phyloP scores from a whole-genome alignment of 2,888 invertebrate genomes.

The Netelia virgata region DNA sequence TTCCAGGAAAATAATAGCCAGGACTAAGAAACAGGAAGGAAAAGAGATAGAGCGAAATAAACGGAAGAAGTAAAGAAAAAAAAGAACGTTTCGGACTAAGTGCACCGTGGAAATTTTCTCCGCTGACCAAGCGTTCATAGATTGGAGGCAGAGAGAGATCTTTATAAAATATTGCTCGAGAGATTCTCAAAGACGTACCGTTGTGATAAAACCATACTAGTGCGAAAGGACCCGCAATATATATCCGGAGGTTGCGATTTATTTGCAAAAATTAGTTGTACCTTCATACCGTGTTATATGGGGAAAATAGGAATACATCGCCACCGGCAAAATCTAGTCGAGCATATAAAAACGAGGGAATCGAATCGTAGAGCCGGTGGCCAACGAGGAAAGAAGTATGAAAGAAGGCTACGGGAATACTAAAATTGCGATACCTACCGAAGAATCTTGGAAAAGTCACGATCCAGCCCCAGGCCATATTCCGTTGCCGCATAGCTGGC shows the following conservation, averaged over 20 bases:
- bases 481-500: slow-evolving; percentile 16
- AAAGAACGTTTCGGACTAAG: slow-evolving; percentile 23
- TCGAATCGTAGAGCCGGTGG: slow-evolving; percentile 38
- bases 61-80: neutral
- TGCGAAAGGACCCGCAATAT: too few species aligned
- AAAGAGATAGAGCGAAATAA: neutral
- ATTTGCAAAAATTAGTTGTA: too few species aligned
- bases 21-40: neutral
- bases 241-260: too few species aligned
- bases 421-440: slow-evolving; percentile 11
- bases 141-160: neutral
- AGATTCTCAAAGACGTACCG: slow-evolving; percentile 56
- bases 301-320: too few species aligned
- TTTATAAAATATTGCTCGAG: slow-evolving; percentile 59
- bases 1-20: neutral
- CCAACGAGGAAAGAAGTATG: slow-evolving; percentile 5
- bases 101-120: slow-evolving; percentile 40
- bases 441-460: slow-evolving; percentile 37
- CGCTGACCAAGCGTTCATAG: slow-evolving; percentile 27
- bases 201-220: too few species aligned
- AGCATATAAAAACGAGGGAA: slow-evolving; percentile 60
- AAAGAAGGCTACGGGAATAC: neutral
- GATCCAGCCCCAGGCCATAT: slow-evolving; percentile 16
- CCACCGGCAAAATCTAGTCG: slow-evolving; percentile 1
- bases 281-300: too few species aligned